phyloP scores from a whole-genome alignment of 2,113 vertebrate genomes.

The Bagarius yarrelli region DNA sequence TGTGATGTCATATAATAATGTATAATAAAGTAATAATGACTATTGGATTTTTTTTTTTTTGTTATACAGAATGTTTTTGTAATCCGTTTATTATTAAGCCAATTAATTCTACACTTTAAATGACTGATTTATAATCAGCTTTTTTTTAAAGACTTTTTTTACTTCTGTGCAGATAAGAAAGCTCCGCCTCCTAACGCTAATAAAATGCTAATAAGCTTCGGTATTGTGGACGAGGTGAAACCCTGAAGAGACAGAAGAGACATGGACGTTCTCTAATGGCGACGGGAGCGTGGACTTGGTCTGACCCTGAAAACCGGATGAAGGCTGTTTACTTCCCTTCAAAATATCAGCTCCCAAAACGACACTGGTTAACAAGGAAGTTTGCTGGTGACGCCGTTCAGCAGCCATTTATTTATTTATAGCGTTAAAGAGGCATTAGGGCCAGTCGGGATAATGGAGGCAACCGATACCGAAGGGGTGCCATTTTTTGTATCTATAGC shows the following conservation, averaged over 20 bases:
- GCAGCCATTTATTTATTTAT: background rate
- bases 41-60: background rate
- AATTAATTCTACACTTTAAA: too few relatives aligned
- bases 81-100: too few relatives aligned
- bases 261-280: background rate
- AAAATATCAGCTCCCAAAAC: constrained; percentile 2
- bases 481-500: too few relatives aligned
- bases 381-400: background rate
- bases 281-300: background rate
- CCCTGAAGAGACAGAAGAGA: background rate
- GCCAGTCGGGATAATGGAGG: background rate
- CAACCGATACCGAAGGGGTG: background rate
- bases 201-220: constrained; percentile 11
- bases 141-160: too few relatives aligned
- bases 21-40: too few relatives aligned
- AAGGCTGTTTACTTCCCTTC: constrained; percentile 20
- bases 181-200: background rate
- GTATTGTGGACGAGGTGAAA: background rate
- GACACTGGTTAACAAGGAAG: constrained; percentile 12
- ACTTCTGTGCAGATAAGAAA: too few relatives aligned
- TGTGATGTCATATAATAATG: too few relatives aligned
- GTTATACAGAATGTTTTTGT: background rate
- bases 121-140: too few relatives aligned
- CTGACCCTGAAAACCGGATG: constrained; percentile 11
- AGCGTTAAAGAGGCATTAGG: background rate